Evolutionary conservation across 2,797 vertebrate species (phyloP).

Genomic region (Etheostoma nigrum): DNA sequence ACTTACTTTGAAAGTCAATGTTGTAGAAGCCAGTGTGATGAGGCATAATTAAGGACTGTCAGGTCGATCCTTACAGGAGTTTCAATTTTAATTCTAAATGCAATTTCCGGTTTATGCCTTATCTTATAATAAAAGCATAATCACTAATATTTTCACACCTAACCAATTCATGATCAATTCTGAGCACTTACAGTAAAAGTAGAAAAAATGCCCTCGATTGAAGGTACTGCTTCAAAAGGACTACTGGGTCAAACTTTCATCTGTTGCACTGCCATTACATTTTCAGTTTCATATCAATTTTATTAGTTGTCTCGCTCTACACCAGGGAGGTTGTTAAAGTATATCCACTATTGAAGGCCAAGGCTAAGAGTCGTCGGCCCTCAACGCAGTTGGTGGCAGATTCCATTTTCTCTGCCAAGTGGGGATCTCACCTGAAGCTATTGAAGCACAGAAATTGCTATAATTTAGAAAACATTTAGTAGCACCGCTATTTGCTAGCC

Average conservation of each 20-base stretch:
- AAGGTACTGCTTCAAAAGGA: slow-evolving; percentile 19
- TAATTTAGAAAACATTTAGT: slow-evolving; percentile 70
- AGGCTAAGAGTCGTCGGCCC: slow-evolving; percentile 45
- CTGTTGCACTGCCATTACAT: slow-evolving; percentile 31
- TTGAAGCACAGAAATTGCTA: slow-evolving; percentile 57
- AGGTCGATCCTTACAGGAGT: background rate
- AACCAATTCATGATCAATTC: background rate
- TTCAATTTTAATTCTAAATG: background rate
- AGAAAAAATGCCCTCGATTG: background rate
- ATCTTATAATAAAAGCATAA: background rate
- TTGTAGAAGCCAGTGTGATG: background rate
- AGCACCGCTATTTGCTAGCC: slow-evolving; percentile 48
- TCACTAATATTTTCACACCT: slow-evolving; percentile 4
- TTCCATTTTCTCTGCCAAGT: slow-evolving; percentile 74
- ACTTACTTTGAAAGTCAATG: slow-evolving; percentile 12
- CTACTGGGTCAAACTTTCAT: slow-evolving; percentile 36
- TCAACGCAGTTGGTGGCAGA: slow-evolving; percentile 62
- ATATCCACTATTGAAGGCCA: slow-evolving; percentile 54
- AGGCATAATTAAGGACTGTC: background rate
- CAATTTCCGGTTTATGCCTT: background rate
- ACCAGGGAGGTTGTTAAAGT: slow-evolving; percentile 46
- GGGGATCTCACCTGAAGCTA: slow-evolving; percentile 72
- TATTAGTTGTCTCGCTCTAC: slow-evolving; percentile 30
- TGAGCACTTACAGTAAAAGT: background rate
- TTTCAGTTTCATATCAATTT: background rate